Conservation (phyloP, 1,140 invertebrate genomes). For the Carcinoscorpius rotundicauda region DNA sequence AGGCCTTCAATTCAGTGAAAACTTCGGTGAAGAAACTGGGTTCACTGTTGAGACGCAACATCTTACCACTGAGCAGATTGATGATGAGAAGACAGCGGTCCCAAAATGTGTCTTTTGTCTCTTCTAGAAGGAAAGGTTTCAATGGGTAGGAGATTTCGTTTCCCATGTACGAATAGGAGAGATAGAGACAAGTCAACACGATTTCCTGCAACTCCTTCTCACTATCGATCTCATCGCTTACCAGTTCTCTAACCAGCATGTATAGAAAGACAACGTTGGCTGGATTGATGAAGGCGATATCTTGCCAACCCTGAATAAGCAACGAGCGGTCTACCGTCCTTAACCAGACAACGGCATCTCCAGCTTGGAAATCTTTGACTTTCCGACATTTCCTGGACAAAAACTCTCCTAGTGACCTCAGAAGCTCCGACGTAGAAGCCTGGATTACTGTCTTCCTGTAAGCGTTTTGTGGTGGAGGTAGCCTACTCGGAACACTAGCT, state of each 20-base stretch:
- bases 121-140: slow-evolving; percentile 94
- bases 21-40: slow-evolving; percentile 97
- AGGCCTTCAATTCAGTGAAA: slow-evolving; percentile 92
- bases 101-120: slow-evolving; percentile 91
- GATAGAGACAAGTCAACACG: slow-evolving; percentile 93
- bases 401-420: slow-evolving; percentile 92
- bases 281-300: slow-evolving; percentile 98
- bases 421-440: slow-evolving; percentile 92
- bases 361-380: slow-evolving; percentile 60
- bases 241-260: slow-evolving; percentile 83
- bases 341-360: slow-evolving; percentile 94
- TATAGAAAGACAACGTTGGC: slow-evolving; percentile 99
- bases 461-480: not conserved
- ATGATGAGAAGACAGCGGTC: slow-evolving; percentile 88
- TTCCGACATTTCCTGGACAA: slow-evolving; percentile 77
- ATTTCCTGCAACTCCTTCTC: slow-evolving; percentile 90
- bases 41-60: slow-evolving; percentile 97
- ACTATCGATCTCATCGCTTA: slow-evolving; percentile 53
- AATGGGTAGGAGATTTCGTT: slow-evolving; percentile 99
- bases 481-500: not conserved
- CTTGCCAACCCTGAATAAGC: slow-evolving; percentile 96
- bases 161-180: slow-evolving; percentile 87
- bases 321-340: slow-evolving; percentile 89
- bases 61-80: slow-evolving; percentile 78
- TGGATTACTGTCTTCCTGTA: slow-evolving; percentile 75